Conservation (phyloP, 2,888 invertebrate species). For the Cephus sareptanus region DNA sequence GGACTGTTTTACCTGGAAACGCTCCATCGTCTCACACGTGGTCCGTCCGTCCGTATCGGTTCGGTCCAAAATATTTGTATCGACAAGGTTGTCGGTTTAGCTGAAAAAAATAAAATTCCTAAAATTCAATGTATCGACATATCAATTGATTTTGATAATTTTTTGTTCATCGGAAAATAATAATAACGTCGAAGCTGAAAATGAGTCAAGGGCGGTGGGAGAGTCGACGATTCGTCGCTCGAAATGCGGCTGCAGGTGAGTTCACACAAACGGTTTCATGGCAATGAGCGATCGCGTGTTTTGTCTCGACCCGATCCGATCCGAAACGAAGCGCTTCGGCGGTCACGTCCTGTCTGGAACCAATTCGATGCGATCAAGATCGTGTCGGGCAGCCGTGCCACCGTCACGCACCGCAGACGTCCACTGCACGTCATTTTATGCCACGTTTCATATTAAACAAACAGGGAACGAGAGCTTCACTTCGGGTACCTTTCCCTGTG, state of each 20-base stretch:
- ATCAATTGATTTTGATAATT: background rate
- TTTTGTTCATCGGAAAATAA: background rate
- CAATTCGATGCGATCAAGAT: conserved; percentile 1
- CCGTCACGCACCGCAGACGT: conserved; percentile 11
- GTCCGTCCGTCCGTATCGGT: background rate
- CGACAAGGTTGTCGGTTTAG: background rate
- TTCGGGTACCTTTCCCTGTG: background rate
- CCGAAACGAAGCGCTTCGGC: conserved; percentile 5
- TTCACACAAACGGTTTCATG: conserved; percentile 3
- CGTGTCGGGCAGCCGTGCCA: conserved; percentile 1
- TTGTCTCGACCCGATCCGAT: background rate
- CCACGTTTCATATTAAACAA: conserved; percentile 7
- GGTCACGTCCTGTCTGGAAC: conserved; percentile 7
- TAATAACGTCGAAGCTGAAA: background rate
- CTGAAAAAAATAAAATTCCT: background rate
- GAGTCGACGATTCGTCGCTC: background rate
- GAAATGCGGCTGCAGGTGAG: background rate
- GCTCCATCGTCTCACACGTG: background rate
- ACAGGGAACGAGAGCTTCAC: background rate
- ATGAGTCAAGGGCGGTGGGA: background rate
- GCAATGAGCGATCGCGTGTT: conserved; percentile 7
- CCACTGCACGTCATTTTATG: conserved; percentile 6
- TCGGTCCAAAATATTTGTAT: background rate
- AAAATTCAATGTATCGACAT: background rate
- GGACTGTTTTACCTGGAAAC: background rate